A percentile compares a stretch with the other conserved stretches of the same genome.
Conservation (phyloP, 2,888 invertebrate genomes). For the Eristalis tenax region DNA sequence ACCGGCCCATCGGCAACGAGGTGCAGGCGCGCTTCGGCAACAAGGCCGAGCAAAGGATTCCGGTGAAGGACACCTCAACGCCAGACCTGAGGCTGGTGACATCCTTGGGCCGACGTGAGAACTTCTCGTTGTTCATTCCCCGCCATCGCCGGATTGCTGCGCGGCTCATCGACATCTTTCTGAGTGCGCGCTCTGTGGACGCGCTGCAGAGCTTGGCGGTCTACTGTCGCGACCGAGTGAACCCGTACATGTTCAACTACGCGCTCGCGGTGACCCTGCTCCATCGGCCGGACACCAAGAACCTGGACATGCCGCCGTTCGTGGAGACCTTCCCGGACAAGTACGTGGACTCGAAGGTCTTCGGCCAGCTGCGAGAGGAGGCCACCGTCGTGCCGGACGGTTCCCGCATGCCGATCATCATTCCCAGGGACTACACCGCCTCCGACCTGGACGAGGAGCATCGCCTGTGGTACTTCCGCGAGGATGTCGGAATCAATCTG, state of each 20-base stretch:
- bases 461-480: constrained; percentile 83
- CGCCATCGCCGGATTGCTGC: constrained; percentile 86
- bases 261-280: constrained; percentile 88
- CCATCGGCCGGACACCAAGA: constrained; percentile 85
- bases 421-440: constrained; percentile 88
- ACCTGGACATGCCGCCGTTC: constrained; percentile 84
- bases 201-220: constrained; percentile 87
- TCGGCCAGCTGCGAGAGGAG: constrained; percentile 83
- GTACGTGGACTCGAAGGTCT: constrained; percentile 85
- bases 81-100: constrained; percentile 85
- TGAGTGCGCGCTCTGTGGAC: constrained; percentile 87
- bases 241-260: constrained; percentile 91
- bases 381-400: constrained; percentile 84
- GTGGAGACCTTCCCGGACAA: constrained; percentile 86
- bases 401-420: constrained; percentile 84
- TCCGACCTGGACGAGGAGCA: constrained; percentile 89
- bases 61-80: constrained; percentile 84
- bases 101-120: constrained; percentile 84
- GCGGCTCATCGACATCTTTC: constrained; percentile 86
- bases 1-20: constrained; percentile 81
- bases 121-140: constrained; percentile 88
- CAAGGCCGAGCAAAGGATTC: constrained; percentile 82
- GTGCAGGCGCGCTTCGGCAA: constrained; percentile 84
- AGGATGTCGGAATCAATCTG: constrained; percentile 82
- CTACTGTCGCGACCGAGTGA: constrained; percentile 87